These are phyloP conservation scores for Vombatus ursinus DNA, from an alignment of 2,113 vertebrate species.

Conservation along the genomic window DNA sequence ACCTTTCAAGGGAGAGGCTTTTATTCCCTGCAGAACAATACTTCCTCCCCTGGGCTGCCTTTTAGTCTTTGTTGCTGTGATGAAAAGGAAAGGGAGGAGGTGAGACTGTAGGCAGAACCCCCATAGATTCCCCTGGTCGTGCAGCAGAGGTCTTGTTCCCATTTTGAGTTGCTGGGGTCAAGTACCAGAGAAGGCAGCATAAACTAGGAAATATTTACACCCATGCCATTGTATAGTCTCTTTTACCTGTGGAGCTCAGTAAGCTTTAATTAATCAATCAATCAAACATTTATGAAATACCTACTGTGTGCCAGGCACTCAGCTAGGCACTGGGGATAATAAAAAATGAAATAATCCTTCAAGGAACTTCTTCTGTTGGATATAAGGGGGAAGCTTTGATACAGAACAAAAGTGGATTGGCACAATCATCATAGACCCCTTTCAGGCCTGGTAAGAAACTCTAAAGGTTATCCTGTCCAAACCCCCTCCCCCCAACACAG, in stretches of 20 bases:
- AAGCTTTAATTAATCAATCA: neutral
- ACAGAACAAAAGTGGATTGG: neutral
- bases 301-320: neutral
- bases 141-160: neutral
- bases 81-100: neutral
- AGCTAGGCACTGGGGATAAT: neutral
- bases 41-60: neutral
- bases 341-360: neutral
- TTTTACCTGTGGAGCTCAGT: neutral
- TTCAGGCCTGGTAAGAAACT: neutral
- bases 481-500: neutral
- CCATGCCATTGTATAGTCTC: neutral
- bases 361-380: neutral
- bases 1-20: conserved; percentile 62
- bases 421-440: neutral
- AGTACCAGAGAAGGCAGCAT: neutral
- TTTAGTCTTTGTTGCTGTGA: neutral
- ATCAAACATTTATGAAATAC: neutral
- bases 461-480: neutral
- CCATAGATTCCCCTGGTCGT: neutral
- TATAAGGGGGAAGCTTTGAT: neutral
- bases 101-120: neutral
- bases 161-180: neutral
- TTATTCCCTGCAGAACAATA: conserved; percentile 54
- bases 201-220: neutral